Percentiles rank a stretch among this genome's conserved stretches.
Evolutionary conservation across 1,140 invertebrate genomes (phyloP).

Genomic region (Zaprionus nigranus): DNA sequence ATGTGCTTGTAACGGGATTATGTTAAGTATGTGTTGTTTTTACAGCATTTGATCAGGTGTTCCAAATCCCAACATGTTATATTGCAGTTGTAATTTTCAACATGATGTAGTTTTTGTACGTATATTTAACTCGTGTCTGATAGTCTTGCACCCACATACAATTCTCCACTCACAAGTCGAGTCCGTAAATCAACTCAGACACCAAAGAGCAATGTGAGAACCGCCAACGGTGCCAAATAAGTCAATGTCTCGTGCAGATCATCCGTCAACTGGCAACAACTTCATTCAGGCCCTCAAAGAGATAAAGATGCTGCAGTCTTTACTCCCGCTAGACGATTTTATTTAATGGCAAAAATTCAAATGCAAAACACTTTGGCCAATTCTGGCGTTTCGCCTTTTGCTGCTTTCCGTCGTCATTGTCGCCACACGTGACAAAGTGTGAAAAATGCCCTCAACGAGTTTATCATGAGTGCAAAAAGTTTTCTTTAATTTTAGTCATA

Average conservation of each 20-base stretch:
- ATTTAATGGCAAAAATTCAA: not conserved
- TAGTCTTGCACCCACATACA: not conserved
- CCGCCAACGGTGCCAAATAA: not conserved
- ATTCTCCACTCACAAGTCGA: not conserved
- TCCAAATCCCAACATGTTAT: not conserved
- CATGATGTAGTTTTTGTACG: too few relatives aligned
- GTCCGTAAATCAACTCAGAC: not conserved
- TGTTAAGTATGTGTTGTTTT: not conserved
- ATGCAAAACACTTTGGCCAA: constrained; percentile 49
- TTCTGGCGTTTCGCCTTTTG: constrained; percentile 4
- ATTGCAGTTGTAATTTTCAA: not conserved
- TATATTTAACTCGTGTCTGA: too few relatives aligned
- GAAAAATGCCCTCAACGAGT: constrained; percentile 69
- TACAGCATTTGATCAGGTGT: not conserved
- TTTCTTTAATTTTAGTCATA: constrained; percentile 44
- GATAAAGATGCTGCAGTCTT: not conserved
- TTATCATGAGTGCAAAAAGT: constrained; percentile 48
- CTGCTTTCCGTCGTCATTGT: constrained; percentile 30
- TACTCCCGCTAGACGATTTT: not conserved
- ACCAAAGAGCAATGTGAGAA: not conserved
- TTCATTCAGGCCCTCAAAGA: constrained; percentile 6
- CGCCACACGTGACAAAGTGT: constrained; percentile 69
- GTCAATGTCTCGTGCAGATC: constrained; percentile 2
- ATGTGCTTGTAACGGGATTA: not conserved
- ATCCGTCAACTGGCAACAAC: constrained; percentile 24